Base-by-base conservation (phyloP, 2,113 vertebrate genomes). In the Serinus canaria region DNA sequence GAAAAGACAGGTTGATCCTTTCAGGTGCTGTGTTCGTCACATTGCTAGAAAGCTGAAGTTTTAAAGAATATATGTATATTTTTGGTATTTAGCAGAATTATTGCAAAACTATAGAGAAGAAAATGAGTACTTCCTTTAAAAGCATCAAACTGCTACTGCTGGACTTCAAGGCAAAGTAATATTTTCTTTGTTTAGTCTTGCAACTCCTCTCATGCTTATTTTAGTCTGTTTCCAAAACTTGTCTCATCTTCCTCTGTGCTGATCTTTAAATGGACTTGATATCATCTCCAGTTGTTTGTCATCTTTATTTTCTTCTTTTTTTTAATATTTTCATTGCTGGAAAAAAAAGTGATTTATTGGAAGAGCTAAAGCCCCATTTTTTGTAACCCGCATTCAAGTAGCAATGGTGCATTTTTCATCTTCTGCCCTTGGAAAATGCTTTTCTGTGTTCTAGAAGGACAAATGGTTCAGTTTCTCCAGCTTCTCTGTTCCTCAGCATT, bases 141-240 rank as follows among this genome's bases (percentile, higher is more conserved):
- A 64, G 37, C 69, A 68, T 70, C 35, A 52, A 75, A 92, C 46
- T 90, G 10, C 60, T 90, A 23, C 33, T 78, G 56, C 33, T 78
- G 56, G 53, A 52, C 28, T 80, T 92, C 30, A 84, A 90, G 85
- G 55, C 59, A 88, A 73, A 83, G 37, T 30, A 63, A 35, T 62
- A 33, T 64, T 92, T 94, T 94, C 33, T 82, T 96, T 94, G 18
- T 77, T 94, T 81, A 39, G 86, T 89, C 59, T 90, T 90, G 59
- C 60, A 81, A 28, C 20, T 89, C 6, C 1, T 4, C 19, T 77
- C 69, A 13, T 78, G 60, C 44, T 94, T 80, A 23, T 90, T 93
- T 92, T 63, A 70, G 18, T 87, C 35, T 70, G 21, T 80, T 92
- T 72, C 72, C 50, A 58, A 92, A 90, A 83, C 30, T 41, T 85